Percentiles rank a stretch among this genome's conserved stretches.
Evolutionary conservation across 2,888 invertebrate species (phyloP).

Genomic region (Rosalia funebris): DNA sequence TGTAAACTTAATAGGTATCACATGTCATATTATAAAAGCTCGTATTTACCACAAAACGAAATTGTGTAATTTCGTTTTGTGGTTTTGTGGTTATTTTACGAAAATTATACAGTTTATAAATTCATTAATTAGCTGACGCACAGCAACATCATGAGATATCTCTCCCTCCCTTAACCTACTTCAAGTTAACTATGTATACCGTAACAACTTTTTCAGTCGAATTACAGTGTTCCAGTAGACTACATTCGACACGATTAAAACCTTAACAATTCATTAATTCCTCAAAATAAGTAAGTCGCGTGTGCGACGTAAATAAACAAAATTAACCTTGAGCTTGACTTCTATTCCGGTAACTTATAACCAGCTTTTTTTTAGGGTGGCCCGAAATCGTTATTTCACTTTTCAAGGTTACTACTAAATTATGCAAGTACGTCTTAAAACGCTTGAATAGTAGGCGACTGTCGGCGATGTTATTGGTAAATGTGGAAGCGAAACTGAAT

Average conservation of each 20-base stretch:
- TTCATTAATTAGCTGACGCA: too few species aligned
- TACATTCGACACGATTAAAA: slow-evolving; percentile 5
- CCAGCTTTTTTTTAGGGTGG: slow-evolving; percentile 9
- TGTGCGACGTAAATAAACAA: slow-evolving; percentile 27
- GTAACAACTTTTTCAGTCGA: neutral
- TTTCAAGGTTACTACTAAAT: slow-evolving; percentile 22
- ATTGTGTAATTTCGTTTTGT: too few species aligned
- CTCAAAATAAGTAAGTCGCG: slow-evolving; percentile 4
- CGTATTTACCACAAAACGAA: too few species aligned
- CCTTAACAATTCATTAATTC: slow-evolving; percentile 2
- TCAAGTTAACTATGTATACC: neutral
- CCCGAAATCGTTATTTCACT: slow-evolving; percentile 11
- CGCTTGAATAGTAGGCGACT: too few species aligned
- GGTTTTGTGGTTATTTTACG: too few species aligned
- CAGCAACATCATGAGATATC: too few species aligned
- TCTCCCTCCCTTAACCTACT: too few species aligned
- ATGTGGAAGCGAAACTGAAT: slow-evolving; percentile 4
- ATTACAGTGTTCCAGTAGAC: neutral
- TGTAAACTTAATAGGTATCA: too few species aligned
- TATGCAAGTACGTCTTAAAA: neutral
- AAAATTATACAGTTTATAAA: too few species aligned
- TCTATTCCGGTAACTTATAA: slow-evolving; percentile 11
- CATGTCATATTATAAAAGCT: too few species aligned
- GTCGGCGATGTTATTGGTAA: too few species aligned
- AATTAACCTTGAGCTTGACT: slow-evolving; percentile 30